Base-by-base conservation (phyloP, 2,888 invertebrate species). In the Aleiodes leptofemur region DNA sequence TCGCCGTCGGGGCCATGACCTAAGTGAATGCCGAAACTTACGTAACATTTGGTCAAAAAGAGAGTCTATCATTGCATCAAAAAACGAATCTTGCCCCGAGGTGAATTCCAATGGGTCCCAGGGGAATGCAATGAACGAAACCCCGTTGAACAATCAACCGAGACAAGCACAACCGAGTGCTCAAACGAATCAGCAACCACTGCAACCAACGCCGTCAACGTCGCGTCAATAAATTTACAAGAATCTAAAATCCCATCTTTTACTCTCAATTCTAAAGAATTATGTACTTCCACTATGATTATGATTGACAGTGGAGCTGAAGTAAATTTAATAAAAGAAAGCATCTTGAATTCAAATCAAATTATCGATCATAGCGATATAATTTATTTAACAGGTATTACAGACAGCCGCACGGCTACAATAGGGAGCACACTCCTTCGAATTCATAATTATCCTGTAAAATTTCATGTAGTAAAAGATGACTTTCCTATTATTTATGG, bases 251-350 rank as follows among this genome's bases (percentile, higher is more conserved):
- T 61, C 4, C 13, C 38, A 14, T 61, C 59, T 13, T 31, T 61
- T n/a, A 34, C 38, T n/a, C 4, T 34, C 1, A 38, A 34, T 34
- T 13, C 59, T 14, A 13, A 3, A 4, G 34, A 34, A 38, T 61
- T 61, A 13, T 31, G 31, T 13, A 31, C n/a, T 11, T 34, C 14
- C 14, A 61, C 59, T 7, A 34, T 38, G 7, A 34, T 61, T 31
- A 61, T 61, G 59, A 61, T 61, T 1, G 59, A 61, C n/a, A 61
- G 59, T 34, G 59, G 59, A 31, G 59, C 59, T 13, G 59, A 38
- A 34, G 34, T 61, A 13, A 61, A 61, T 38, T 7, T 38, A 4
- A 61, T 61, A 13, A 53, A 53, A 11, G 13, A 14, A 3, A 11
- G 53, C 7, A 0, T 11, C 0, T 14, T 13, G 4, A 53, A 14